Percentiles rank a stretch among this genome's conserved stretches.
Conservation (phyloP, 1,140 invertebrate species). For the Periplaneta americana region DNA sequence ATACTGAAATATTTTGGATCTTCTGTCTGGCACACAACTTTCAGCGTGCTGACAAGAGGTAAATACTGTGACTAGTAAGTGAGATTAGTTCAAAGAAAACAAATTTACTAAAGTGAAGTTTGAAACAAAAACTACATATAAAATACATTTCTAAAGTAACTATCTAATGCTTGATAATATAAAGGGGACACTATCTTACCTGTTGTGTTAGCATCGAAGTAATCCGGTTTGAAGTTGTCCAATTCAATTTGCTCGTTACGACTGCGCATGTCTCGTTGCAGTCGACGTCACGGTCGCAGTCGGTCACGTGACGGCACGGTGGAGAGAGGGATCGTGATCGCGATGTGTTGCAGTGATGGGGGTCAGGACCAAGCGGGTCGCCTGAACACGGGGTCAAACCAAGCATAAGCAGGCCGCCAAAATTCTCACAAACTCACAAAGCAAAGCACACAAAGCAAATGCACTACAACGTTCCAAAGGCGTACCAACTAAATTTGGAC, state of each 20-base stretch:
- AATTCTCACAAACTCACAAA: too few relatives aligned
- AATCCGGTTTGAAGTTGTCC: not conserved
- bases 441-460: not conserved
- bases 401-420: not conserved
- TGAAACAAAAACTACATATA: too few relatives aligned
- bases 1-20: too few relatives aligned
- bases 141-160: too few relatives aligned
- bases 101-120: too few relatives aligned
- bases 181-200: not conserved
- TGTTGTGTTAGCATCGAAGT: not conserved
- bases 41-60: too few relatives aligned
- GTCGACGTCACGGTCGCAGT: not conserved
- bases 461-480: too few relatives aligned
- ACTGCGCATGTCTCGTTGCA: not conserved
- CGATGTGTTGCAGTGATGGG: not conserved
- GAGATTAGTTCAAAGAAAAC: too few relatives aligned
- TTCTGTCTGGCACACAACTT: too few relatives aligned
- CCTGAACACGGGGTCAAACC: not conserved
- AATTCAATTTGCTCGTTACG: not conserved
- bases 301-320: not conserved
- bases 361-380: not conserved
- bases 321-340: not conserved
- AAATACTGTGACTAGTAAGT: too few relatives aligned
- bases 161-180: too few relatives aligned
- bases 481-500: too few relatives aligned